phyloP scores from a whole-genome alignment of 2,888 invertebrate genomes.

The Myopa tessellatipennis region DNA sequence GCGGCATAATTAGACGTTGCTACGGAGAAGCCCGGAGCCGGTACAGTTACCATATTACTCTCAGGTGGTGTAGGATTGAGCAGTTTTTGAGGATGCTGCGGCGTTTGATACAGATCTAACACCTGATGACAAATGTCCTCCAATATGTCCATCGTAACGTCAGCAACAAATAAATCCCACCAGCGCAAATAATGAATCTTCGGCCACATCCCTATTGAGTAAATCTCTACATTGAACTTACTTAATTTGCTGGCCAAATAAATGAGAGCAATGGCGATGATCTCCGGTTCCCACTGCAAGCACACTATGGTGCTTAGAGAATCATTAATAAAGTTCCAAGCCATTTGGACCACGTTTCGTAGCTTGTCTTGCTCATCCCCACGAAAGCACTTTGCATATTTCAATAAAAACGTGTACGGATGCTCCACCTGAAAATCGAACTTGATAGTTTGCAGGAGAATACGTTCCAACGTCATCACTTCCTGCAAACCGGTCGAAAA shows the following conservation, averaged over 20 bases:
- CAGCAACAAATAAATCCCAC: constrained; percentile 99
- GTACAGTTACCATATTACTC: constrained; percentile 42
- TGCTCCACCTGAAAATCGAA: constrained; percentile 97
- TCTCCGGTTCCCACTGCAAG: constrained; percentile 99
- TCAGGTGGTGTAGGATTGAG: constrained; percentile 69
- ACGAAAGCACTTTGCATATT: constrained; percentile 94
- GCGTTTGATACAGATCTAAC: constrained; percentile 87
- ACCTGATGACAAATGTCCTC: constrained; percentile 98
- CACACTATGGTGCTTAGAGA: constrained; percentile 96
- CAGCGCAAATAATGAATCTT: constrained; percentile 82
- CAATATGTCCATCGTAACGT: constrained; percentile 91
- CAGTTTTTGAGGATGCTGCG: constrained; percentile 72
- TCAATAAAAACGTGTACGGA: constrained; percentile 92
- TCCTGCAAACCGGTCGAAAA: constrained; percentile 58
- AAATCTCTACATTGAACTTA: constrained; percentile 83
- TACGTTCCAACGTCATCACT: constrained; percentile 94
- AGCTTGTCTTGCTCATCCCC: too few species aligned
- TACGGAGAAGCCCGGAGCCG: constrained; percentile 43
- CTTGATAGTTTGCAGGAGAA: constrained; percentile 96
- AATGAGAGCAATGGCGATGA: constrained; percentile 96
- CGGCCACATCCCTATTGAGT: constrained; percentile 87
- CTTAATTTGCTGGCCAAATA: constrained; percentile 96
- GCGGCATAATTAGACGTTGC: constrained; percentile 43
- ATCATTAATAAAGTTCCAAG: constrained; percentile 99
- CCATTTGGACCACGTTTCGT: constrained; percentile 98